These are phyloP conservation scores for Drosophila tsacasi DNA, from an alignment of 1,140 invertebrate species.

Conservation along the genomic window DNA sequence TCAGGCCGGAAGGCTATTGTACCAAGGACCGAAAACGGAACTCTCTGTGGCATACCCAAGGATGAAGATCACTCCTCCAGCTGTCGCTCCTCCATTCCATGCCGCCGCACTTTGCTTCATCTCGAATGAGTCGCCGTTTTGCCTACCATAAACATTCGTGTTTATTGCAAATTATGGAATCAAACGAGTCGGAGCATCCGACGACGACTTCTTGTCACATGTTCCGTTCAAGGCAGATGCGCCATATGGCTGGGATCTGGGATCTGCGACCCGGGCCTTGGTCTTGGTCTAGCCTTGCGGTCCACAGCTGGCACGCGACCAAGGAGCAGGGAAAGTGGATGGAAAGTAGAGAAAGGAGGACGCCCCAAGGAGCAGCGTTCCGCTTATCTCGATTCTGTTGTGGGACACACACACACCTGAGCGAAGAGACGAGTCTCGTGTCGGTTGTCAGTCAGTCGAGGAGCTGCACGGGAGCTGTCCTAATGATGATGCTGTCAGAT, in stretches of 20 bases:
- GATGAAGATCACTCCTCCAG: constrained; percentile 32
- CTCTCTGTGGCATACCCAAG: not conserved
- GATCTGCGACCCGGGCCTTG: not conserved
- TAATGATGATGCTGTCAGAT: constrained; percentile 81
- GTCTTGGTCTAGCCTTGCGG: constrained; percentile 47
- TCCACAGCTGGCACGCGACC: constrained; percentile 63
- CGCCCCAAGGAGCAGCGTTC: constrained; percentile 66
- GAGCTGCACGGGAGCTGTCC: constrained; percentile 28
- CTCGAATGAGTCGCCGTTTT: constrained; percentile 45
- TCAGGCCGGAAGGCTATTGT: constrained; percentile 29
- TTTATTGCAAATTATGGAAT: constrained; percentile 76
- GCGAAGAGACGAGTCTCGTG: constrained; percentile 17
- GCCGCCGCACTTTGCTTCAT: constrained; percentile 23
- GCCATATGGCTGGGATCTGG: constrained; percentile 59
- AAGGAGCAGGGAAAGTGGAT: constrained; percentile 55
- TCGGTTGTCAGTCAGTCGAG: constrained; percentile 72
- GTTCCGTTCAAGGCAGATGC: constrained; percentile 24
- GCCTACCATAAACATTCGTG: constrained; percentile 68
- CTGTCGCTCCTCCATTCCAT: constrained; percentile 14
- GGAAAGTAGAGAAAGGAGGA: constrained; percentile 60
- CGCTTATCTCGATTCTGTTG: constrained; percentile 66
- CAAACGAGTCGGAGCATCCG: constrained; percentile 34
- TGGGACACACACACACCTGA: constrained; percentile 33
- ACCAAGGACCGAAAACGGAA: not conserved
- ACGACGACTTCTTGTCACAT: constrained; percentile 59